phyloP scores from a whole-genome alignment of 2,113 vertebrate genomes.

The Chrysemys picta region DNA sequence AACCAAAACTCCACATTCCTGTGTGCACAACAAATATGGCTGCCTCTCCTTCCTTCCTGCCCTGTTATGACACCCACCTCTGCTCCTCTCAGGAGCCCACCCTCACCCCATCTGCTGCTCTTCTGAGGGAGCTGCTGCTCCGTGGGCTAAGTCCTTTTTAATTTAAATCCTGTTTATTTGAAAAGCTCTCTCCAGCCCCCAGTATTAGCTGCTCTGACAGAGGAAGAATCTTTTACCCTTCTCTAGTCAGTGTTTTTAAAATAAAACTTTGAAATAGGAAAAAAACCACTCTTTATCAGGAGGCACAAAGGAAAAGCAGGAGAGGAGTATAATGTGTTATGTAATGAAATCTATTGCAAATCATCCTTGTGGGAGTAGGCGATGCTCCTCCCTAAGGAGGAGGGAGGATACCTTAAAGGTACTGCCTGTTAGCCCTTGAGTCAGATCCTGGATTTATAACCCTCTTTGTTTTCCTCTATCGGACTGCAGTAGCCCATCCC shows the following conservation, averaged over 20 bases:
- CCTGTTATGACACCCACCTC: background rate
- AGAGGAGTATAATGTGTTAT: background rate
- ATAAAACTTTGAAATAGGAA: background rate
- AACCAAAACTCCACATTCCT: background rate
- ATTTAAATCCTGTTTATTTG: background rate
- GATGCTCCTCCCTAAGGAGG: too few relatives aligned
- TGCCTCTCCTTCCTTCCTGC: background rate
- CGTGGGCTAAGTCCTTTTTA: background rate
- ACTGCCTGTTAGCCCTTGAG: background rate
- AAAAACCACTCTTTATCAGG: background rate
- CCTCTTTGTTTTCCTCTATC: background rate
- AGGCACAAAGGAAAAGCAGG: background rate
- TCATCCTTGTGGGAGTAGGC: background rate
- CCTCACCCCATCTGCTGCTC: background rate
- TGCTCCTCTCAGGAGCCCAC: background rate
- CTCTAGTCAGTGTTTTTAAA: background rate
- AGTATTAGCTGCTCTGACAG: background rate
- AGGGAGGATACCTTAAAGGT: rapidly evolving
- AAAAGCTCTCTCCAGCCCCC: background rate
- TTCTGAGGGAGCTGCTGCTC: background rate
- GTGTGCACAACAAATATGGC: background rate
- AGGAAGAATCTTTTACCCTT: background rate
- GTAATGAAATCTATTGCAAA: background rate
- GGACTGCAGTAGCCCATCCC: background rate
- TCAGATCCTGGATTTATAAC: background rate